These are phyloP conservation scores for Cerceris ruficornis DNA, from an alignment of 2,888 invertebrate species.

Conservation along the genomic window DNA sequence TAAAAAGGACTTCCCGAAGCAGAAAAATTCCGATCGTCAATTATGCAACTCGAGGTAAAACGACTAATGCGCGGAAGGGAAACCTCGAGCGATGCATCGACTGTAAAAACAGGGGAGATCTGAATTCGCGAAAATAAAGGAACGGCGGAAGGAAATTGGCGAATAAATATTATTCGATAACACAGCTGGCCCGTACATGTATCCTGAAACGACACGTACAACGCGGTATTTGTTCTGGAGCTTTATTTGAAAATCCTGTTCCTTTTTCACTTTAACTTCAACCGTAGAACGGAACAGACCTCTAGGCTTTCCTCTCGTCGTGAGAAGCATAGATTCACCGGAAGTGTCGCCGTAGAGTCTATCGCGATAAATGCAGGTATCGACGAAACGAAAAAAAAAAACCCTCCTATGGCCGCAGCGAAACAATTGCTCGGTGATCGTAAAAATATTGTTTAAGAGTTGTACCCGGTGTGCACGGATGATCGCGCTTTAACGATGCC, in stretches of 20 bases:
- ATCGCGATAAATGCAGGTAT: not conserved
- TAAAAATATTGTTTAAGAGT: conserved; percentile 12
- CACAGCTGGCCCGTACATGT: not conserved
- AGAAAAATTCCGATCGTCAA: too few relatives aligned
- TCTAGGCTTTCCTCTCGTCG: conserved; percentile 7
- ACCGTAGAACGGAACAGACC: not conserved
- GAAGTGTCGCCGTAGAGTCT: conserved; percentile 27
- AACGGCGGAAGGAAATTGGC: not conserved
- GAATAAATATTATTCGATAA: conserved; percentile 15
- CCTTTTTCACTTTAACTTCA: conserved; percentile 7
- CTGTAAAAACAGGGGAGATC: not conserved
- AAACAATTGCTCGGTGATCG: conserved; percentile 1
- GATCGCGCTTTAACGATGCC: conserved; percentile 37
- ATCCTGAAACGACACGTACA: conserved; percentile 10
- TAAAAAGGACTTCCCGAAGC: too few relatives aligned
- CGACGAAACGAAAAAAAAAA: conserved; percentile 4
- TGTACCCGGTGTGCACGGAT: not conserved
- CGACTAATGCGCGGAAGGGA: too few relatives aligned
- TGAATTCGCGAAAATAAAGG: not conserved
- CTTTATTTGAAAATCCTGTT: conserved; percentile 29
- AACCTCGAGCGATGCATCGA: not conserved
- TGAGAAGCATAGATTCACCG: conserved; percentile 22
- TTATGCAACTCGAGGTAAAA: too few relatives aligned
- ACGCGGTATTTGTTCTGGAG: conserved; percentile 9
- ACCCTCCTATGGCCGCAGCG: not conserved